These are phyloP conservation scores for Drosophila atroscutellata DNA, from an alignment of 2,888 invertebrate species.

Conservation along the genomic window DNA sequence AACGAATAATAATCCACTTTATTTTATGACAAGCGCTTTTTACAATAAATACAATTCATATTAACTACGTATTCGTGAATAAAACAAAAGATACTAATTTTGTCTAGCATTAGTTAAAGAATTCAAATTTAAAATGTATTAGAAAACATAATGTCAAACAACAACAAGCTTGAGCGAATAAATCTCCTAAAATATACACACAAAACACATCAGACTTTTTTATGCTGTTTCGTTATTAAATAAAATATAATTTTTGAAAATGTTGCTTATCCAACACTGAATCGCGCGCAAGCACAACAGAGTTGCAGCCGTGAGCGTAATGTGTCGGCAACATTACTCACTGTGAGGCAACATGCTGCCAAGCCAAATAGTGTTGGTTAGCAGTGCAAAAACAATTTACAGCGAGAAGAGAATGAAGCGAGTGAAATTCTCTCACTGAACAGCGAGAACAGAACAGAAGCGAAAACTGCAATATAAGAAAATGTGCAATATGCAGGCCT, in stretches of 20 bases:
- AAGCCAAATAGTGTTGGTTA: conserved; percentile 31
- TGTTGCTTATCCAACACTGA: neutral
- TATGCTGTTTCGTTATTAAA: neutral
- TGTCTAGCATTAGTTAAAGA: conserved; percentile 78
- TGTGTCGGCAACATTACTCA: neutral
- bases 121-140: conserved; percentile 66
- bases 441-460: conserved; percentile 43
- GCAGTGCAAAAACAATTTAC: neutral
- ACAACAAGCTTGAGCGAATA: conserved; percentile 70
- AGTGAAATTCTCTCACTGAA: conserved; percentile 28
- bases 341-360: conserved; percentile 11
- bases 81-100: conserved; percentile 54
- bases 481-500: conserved; percentile 73
- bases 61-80: conserved; percentile 50
- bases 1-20: conserved; percentile 68
- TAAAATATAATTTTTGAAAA: neutral
- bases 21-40: conserved; percentile 75
- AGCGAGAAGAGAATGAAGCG: conserved; percentile 28
- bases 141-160: conserved; percentile 70
- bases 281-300: neutral
- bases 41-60: conserved; percentile 63
- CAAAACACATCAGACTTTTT: conserved; percentile 1
- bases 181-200: conserved; percentile 62
- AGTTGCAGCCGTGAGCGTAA: conserved; percentile 12
- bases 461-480: conserved; percentile 49